Conservation (phyloP, 2,797 vertebrate genomes). For the Leptodactylus fallax region DNA sequence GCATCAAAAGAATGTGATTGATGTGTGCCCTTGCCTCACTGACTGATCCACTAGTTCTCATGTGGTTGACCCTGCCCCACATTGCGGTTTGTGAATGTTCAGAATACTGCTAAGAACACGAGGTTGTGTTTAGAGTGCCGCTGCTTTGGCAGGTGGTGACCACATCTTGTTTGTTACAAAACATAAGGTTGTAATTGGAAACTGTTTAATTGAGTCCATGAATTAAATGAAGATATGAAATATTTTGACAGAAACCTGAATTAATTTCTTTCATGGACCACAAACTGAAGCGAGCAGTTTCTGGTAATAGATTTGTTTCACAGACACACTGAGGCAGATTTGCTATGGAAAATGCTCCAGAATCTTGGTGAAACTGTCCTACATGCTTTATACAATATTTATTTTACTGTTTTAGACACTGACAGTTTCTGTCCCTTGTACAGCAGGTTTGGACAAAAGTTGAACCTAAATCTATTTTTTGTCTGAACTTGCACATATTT, state of each 20-base stretch:
- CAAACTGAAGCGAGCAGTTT: background rate
- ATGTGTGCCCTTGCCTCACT: background rate
- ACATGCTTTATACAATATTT: no score
- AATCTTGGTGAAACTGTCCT: no score
- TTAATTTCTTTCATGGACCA: constrained; percentile 12
- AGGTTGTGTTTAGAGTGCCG: background rate
- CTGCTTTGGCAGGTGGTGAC: constrained; percentile 16
- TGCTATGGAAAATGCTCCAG: no score
- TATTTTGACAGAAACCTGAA: constrained; percentile 45
- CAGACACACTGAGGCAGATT: no score
- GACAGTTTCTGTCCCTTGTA: no score
- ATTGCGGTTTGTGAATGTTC: background rate
- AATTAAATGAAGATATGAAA: constrained; percentile 30
- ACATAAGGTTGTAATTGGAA: constrained; percentile 45
- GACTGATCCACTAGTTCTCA: background rate
- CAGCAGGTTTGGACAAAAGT: no score
- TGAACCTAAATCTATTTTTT: no score
- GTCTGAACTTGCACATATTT: no score
- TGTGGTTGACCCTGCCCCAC: background rate
- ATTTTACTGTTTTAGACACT: no score
- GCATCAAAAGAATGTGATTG: background rate
- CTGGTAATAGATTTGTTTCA: no score
- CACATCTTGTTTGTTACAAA: constrained; percentile 38
- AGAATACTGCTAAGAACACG: background rate
- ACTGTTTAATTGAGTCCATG: constrained; percentile 11